Conservation (phyloP, 2,888 invertebrate species). For the Limenitis camilla region DNA sequence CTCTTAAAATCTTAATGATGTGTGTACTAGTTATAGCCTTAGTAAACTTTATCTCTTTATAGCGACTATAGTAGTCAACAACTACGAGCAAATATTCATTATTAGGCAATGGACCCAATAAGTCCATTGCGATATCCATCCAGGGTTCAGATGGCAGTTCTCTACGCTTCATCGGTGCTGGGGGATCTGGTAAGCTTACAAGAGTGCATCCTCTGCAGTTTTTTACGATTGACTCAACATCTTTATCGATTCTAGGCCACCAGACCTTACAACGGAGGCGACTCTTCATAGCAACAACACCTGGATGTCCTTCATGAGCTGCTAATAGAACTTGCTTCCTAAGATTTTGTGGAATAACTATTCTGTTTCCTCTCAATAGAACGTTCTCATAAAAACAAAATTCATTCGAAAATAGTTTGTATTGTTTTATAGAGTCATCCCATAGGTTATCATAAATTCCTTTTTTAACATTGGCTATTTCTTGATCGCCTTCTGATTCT, state of each 20-base stretch:
- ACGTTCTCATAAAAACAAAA: too few species aligned
- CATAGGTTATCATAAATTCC: too few species aligned
- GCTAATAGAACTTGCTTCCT: constrained; percentile 23
- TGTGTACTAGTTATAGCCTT: constrained; percentile 14
- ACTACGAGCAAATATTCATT: constrained; percentile 25
- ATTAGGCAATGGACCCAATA: constrained; percentile 27
- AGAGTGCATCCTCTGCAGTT: constrained; percentile 24
- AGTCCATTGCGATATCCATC: constrained; percentile 25
- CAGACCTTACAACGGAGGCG: constrained; percentile 39
- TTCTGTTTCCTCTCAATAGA: too few species aligned
- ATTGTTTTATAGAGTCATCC: too few species aligned
- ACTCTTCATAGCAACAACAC: constrained; percentile 37
- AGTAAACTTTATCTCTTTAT: constrained; percentile 25
- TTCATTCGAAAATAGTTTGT: too few species aligned
- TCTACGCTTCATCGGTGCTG: constrained; percentile 24
- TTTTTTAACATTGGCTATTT: too few species aligned
- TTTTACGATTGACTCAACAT: constrained; percentile 19
- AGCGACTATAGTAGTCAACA: constrained; percentile 27
- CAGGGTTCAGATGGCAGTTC: constrained; percentile 31
- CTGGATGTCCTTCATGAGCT: constrained; percentile 39
- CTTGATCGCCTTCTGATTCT: too few species aligned
- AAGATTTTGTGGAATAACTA: too few species aligned
- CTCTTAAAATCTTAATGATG: constrained; percentile 26
- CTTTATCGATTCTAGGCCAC: constrained; percentile 39
- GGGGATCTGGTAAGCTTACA: constrained; percentile 21